These are phyloP conservation scores for Mionectes olivaceus DNA, from an alignment of 2,797 vertebrate genomes.

Conservation along the genomic window DNA sequence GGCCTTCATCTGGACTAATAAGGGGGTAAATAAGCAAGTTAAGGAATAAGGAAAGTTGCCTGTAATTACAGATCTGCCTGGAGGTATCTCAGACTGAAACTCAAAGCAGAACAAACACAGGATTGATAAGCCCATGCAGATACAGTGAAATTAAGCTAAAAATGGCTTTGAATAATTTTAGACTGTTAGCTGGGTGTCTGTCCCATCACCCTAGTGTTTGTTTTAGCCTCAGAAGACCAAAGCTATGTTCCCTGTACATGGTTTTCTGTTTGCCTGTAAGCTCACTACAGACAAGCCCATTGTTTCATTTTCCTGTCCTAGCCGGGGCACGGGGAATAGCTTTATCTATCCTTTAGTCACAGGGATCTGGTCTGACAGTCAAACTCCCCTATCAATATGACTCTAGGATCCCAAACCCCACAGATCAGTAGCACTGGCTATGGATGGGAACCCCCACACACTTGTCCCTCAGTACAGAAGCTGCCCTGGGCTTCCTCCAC, in stretches of 20 bases:
- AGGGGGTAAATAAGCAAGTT: background rate
- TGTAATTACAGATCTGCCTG: background rate
- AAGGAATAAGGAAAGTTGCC: background rate
- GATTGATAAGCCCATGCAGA: slow-evolving; percentile 19
- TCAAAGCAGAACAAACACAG: background rate
- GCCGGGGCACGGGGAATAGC: too few species aligned
- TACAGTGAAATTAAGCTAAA: background rate
- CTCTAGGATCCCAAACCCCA: background rate
- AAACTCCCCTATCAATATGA: rapidly evolving
- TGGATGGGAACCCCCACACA: background rate
- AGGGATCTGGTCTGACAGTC: background rate
- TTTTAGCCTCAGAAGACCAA: background rate
- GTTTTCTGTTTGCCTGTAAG: background rate
- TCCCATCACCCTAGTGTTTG: background rate
- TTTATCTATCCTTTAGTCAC: background rate
- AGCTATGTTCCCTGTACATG: background rate
- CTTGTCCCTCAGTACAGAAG: background rate
- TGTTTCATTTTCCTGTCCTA: background rate
- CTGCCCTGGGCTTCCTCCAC: rapidly evolving
- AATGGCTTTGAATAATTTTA: background rate
- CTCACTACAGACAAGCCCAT: background rate
- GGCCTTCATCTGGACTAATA: background rate
- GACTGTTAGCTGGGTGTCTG: background rate
- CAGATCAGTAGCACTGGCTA: background rate
- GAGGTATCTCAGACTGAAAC: background rate